Base-by-base conservation (phyloP, 2,888 invertebrate genomes). In the Cremastobaeus sp. region DNA sequence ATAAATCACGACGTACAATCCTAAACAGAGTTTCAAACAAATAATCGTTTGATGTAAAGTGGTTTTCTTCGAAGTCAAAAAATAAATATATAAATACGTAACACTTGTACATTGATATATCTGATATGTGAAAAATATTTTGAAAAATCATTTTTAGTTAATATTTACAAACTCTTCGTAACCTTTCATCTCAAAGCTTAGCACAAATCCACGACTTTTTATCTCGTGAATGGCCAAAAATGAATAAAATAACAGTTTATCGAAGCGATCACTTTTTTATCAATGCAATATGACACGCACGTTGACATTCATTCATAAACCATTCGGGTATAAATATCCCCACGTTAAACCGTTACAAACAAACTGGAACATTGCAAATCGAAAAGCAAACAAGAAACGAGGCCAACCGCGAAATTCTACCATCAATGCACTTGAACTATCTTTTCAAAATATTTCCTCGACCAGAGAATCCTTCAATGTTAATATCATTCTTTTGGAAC, bases 1-100 rank as follows among this genome's bases (percentile, higher is more conserved):
- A 50, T 28, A 45, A 62, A 3, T 55, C 64, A 71, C 64, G 71
- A 71, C 71, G 71, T 64, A 71, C 71, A 71, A 71, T 71, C 71
- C 48, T 45, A 57, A 57, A 57, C 41, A 70, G 20, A 70, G 55
- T 62, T 70, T 48, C n/a, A 21, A 60, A 35, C 4, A 50, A 59
- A 25, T 59, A 64, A 39, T 65, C 45, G 43, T n/a, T n/a, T n/a
- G n/a, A 65, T 65, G 59, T 72, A 39, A 54, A 60, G 34, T 21
- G 52, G 17, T 54, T 54, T 39, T 34, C 52, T 28, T 15, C 43
- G 37, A 45, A 59, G 41, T 34, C 21, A 71, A 64, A 64, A 37
- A 20, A 30, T 30, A 32, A 12, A 34, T 9, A 60, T 37, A 69
- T 28, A 68, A 43, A 65, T 65, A 57, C 11, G 54, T 55, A 37